Base-by-base conservation (phyloP, 2,113 vertebrate species). In the Bubo bubo region DNA sequence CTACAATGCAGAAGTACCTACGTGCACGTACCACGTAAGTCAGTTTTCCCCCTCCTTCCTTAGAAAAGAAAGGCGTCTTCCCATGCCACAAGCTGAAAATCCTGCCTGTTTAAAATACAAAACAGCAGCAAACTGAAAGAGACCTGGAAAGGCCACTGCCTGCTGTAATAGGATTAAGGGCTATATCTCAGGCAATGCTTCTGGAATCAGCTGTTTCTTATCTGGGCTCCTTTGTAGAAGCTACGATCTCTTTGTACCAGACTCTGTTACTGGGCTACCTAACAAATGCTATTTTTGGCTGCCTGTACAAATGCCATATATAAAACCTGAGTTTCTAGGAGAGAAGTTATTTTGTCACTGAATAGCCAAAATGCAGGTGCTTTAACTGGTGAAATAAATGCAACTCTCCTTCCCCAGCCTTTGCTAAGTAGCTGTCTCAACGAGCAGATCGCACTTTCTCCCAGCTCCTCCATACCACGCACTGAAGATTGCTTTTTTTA, bases 131-230 rank as follows among this genome's bases (percentile, higher is more conserved):
- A 90, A 70, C 53, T 58, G n/a, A 84, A 84, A 85, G 49, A 91
- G 62, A 91, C 73, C 76, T 79, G 73, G 53, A 75, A 37, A 94
- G 86, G 60, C 86, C 74, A 87, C 71, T 73, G 86, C 86, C 37
- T 86, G 73, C 53, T 73, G 34, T 94, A 93, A 93, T 62, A 93
- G 93, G 91, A 95, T 93, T 96, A 97, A 86, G 86, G 45, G 84
- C 62, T 95, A 87, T 79, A 94, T 91, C 91, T 95, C 89, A 85
- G 87, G 84, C 96, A 91, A 34, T 85, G 93, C 71, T 94, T 87
- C 88, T 96, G 86, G 66, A 96, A 95, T 95, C 87, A 97, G 95
- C 71, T 96, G 79, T 88, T 95, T 91, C 91, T 96, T 95, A 96
- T 95, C 94, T 96, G 89, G 45, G 74, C 79, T 95, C 75, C 94